Conservation (phyloP, 2,113 vertebrate genomes). For the Vicugna pacos region DNA sequence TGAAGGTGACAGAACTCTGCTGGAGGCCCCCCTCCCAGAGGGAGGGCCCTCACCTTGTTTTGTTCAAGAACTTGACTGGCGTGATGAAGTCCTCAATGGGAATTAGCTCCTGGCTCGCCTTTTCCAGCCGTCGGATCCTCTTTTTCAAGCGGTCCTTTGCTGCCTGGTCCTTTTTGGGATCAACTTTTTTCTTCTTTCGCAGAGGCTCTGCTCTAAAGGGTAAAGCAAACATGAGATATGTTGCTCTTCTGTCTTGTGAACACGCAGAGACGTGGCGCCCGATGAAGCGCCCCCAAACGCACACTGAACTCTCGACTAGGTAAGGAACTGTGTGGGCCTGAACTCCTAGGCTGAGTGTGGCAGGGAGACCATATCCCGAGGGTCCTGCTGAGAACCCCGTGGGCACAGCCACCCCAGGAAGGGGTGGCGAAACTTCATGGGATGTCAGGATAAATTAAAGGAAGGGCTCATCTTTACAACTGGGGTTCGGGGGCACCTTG, state of each 20-base stretch:
- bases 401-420: not conserved
- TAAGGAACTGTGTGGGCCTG: not conserved
- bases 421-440: not conserved
- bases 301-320: not conserved
- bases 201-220: slow-evolving; percentile 91
- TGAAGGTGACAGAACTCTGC: not conserved
- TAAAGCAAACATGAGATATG: not conserved
- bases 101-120: slow-evolving; percentile 92
- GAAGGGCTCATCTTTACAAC: not conserved
- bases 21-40: not conserved
- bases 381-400: not conserved
- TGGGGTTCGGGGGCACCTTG: not conserved
- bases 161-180: slow-evolving; percentile 91
- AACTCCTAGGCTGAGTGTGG: not conserved
- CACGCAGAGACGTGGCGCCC: not conserved
- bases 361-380: not conserved
- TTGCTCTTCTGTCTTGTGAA: not conserved
- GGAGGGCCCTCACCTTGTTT: slow-evolving; percentile 87
- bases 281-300: not conserved
- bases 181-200: slow-evolving; percentile 95
- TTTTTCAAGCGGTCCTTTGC: slow-evolving; percentile 93
- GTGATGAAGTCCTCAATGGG: slow-evolving; percentile 95
- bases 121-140: slow-evolving; percentile 94
- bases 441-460: not conserved
- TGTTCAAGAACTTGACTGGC: slow-evolving; percentile 89